These are phyloP conservation scores for Lepidurus packardi DNA, from an alignment of 1,140 invertebrate genomes.

Conservation along the genomic window DNA sequence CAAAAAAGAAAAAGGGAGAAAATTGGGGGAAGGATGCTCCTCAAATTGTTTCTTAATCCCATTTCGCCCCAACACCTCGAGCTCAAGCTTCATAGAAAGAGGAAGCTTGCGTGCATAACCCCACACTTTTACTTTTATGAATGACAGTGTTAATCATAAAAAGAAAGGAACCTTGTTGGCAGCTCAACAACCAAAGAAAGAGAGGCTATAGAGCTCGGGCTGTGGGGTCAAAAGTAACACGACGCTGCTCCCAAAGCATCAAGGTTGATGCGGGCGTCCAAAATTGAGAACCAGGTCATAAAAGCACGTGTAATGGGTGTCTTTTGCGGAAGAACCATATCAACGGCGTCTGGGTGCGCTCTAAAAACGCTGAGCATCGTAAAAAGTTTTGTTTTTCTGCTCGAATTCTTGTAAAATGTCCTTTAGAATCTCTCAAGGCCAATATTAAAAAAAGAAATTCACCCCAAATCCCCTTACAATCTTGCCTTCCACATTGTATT, in stretches of 20 bases:
- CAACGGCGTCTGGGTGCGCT: neutral
- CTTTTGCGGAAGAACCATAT: conserved; percentile 18
- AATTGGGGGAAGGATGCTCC: conserved; percentile 1
- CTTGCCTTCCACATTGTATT: no score
- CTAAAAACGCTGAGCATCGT: neutral
- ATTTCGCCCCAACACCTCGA: conserved; percentile 18
- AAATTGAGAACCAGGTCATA: conserved; percentile 15
- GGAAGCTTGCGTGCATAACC: neutral
- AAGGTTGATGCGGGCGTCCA: conserved; percentile 20
- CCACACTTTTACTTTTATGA: conserved; percentile 2
- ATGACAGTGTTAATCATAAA: neutral
- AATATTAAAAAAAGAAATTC: neutral
- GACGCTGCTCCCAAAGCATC: neutral
- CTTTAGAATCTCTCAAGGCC: neutral
- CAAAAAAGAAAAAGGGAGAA: neutral
- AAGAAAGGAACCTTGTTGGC: neutral
- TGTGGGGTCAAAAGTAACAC: neutral
- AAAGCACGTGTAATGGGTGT: neutral
- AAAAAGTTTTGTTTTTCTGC: neutral
- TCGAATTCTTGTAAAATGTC: neutral
- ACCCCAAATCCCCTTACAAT: no score
- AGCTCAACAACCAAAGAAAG: neutral
- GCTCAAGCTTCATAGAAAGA: neutral
- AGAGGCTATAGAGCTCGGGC: neutral
- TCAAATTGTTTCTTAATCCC: conserved; percentile 22